Percentiles rank a stretch among this genome's conserved stretches.
These are phyloP conservation scores for Parapsyche elsis DNA, from an alignment of 1,140 invertebrate species.

Conservation along the genomic window DNA sequence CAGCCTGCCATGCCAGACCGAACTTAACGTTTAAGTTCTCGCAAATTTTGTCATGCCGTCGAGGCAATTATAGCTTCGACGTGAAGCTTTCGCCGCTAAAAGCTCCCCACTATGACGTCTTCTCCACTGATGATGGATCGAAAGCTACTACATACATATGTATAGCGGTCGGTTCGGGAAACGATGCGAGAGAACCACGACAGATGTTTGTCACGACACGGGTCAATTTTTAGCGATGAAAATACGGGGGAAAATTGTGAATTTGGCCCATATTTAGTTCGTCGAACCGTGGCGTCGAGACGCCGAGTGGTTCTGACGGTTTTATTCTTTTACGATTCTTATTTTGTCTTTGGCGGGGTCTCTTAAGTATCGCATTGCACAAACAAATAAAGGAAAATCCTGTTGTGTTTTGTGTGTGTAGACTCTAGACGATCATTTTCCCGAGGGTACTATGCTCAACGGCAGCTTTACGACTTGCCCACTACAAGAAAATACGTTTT, in stretches of 20 bases:
- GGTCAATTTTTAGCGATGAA: too few relatives aligned
- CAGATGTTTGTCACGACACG: too few relatives aligned
- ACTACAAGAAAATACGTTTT: constrained; percentile 30
- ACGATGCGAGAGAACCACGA: too few relatives aligned
- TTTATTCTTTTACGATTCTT: not conserved
- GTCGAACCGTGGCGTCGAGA: not conserved
- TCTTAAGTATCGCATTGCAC: constrained; percentile 5
- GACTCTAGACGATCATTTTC: constrained; percentile 14
- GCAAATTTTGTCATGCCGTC: not conserved
- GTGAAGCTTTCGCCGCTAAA: constrained; percentile 11
- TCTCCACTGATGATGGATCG: constrained; percentile 5
- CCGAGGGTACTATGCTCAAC: constrained; percentile 1
- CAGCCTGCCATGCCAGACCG: not conserved
- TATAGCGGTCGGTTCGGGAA: too few relatives aligned
- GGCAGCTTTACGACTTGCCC: constrained; percentile 27
- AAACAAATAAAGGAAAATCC: constrained; percentile 23
- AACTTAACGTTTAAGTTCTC: constrained; percentile 4
- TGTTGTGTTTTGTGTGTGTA: not conserved
- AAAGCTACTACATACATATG: not conserved
- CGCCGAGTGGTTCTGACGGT: not conserved
- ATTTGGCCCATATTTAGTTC: not conserved
- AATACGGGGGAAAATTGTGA: too few relatives aligned
- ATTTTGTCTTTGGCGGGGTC: not conserved
- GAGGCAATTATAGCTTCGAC: constrained; percentile 6
- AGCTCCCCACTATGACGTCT: not conserved